These are phyloP conservation scores for Cynopterus sphinx DNA, from an alignment of 2,797 vertebrate species.

Conservation along the genomic window DNA sequence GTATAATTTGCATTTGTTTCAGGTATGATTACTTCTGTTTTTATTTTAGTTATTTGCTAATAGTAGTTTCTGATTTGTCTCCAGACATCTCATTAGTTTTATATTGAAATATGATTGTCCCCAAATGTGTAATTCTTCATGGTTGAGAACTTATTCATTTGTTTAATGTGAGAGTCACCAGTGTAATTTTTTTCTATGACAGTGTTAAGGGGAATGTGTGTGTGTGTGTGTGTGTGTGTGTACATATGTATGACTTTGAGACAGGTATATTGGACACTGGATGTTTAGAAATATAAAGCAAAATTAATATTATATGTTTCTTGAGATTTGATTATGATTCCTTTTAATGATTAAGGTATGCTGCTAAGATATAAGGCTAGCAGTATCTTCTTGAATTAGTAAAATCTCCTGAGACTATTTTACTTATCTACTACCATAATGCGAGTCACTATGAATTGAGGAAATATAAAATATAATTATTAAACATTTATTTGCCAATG, in stretches of 20 bases:
- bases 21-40: background rate
- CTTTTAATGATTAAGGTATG: conserved; percentile 29
- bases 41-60: background rate
- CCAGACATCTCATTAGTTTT: background rate
- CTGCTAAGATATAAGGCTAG: conserved; percentile 43
- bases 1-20: background rate
- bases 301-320: background rate
- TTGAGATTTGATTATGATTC: background rate
- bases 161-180: background rate
- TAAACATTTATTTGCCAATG: conserved; percentile 74
- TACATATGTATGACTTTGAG: background rate
- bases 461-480: conserved; percentile 76
- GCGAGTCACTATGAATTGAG: conserved; percentile 60
- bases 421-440: conserved; percentile 50
- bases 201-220: background rate
- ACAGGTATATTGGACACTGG: background rate
- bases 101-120: background rate
- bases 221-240: too few relatives aligned
- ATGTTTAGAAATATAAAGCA: background rate
- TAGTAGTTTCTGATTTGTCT: background rate
- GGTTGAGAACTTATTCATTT: background rate
- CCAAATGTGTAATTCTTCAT: background rate
- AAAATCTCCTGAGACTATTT: conserved; percentile 62
- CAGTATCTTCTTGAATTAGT: conserved; percentile 47
- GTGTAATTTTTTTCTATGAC: background rate